phyloP scores from a whole-genome alignment of 1,140 invertebrate species.

The fruit fly (Drosophila melanogaster) region Release_6_plus_ISO1_MT NC_004354.4:10878001-10878500 shows the following conservation, averaged over 20 bases:
- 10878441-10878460: conserved; percentile 6
- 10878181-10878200: conserved; percentile 33
- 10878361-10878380: conserved; percentile 16
- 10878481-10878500: conserved; percentile 25
- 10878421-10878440: conserved; percentile 5
- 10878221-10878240: conserved; percentile 7
- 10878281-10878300: conserved; percentile 25
- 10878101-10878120: conserved; percentile 8
- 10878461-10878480: too few species aligned
- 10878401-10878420: conserved; percentile 29
- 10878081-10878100: conserved; percentile 1
- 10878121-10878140: conserved; percentile 3
- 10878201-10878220: conserved; percentile 49
- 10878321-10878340: conserved; percentile 44
- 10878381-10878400: conserved; percentile 44
- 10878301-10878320: conserved; percentile 13
- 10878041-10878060: background rate
- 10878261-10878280: conserved; percentile 42
- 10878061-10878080: conserved; percentile 28
- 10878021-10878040: too few species aligned
- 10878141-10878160: conserved; percentile 1
- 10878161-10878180: conserved; percentile 8
- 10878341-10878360: background rate
- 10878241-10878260: conserved; percentile 14
- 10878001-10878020: too few species aligned